phyloP scores from a whole-genome alignment of 2,888 invertebrate species.

The Belgica antarctica region DNA sequence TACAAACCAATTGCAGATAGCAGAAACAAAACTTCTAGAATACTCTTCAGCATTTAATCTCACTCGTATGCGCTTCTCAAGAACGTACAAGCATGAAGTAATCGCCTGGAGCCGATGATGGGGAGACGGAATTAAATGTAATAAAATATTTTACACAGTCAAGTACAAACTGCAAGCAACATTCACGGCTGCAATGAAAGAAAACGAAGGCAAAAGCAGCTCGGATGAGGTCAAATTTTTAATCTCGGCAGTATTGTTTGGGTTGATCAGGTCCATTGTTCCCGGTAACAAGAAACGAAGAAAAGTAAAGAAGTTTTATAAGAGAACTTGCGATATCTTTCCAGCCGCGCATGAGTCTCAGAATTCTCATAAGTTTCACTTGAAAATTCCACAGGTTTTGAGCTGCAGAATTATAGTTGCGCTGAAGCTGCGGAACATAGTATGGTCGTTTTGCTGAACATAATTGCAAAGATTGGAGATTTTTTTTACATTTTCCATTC shows the following conservation, averaged over 20 bases:
- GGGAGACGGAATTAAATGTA: slow-evolving; percentile 26
- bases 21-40: background rate
- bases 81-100: too few relatives aligned
- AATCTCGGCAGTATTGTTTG: slow-evolving; percentile 7
- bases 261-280: slow-evolving; percentile 28
- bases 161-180: slow-evolving; percentile 1
- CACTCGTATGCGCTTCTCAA: too few relatives aligned
- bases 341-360: background rate
- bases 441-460: slow-evolving; percentile 29
- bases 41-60: background rate
- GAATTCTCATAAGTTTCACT: slow-evolving; percentile 14
- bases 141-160: slow-evolving; percentile 32
- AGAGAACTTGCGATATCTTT: background rate
- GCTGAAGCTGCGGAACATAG: background rate
- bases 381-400: slow-evolving; percentile 15
- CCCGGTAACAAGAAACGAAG: background rate
- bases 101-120: background rate
- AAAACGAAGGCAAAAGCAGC: background rate
- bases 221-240: slow-evolving; percentile 18
- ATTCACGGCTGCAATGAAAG: slow-evolving; percentile 12
- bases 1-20: background rate
- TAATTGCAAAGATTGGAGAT: slow-evolving; percentile 36
- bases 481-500: background rate
- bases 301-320: slow-evolving; percentile 10
- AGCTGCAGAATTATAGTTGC: slow-evolving; percentile 31